Conservation (phyloP, 2,113 vertebrate species). For the Cinclus cinclus region DNA sequence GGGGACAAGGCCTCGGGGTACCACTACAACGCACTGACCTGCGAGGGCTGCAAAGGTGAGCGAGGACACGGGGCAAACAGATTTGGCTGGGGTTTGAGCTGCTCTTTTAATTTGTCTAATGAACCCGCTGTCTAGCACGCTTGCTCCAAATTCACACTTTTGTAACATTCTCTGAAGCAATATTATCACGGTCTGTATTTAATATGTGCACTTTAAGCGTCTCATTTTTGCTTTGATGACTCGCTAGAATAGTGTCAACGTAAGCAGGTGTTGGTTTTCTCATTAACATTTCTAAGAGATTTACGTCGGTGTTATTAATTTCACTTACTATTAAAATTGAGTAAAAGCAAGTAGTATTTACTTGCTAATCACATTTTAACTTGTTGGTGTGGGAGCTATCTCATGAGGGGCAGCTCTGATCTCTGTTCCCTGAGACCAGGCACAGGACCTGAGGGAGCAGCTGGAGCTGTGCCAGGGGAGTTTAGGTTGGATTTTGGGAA, state of each 20-base stretch:
- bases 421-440: background rate
- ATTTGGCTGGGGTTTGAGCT: background rate
- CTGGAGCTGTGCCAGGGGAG: background rate
- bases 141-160: background rate
- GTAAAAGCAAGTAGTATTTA: background rate
- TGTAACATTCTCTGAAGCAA: background rate
- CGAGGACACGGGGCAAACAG: background rate
- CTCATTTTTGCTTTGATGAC: background rate
- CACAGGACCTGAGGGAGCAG: background rate
- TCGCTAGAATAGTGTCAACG: background rate
- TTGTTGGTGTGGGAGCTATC: background rate
- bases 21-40: slow-evolving; percentile 94
- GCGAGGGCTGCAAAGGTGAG: slow-evolving; percentile 94
- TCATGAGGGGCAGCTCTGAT: background rate
- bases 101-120: background rate
- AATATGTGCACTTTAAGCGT: background rate
- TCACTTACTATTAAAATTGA: background rate
- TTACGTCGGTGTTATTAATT: background rate
- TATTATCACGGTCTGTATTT: background rate
- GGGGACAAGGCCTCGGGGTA: slow-evolving; percentile 94
- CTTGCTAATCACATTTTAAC: background rate
- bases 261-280: background rate
- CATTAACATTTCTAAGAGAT: background rate
- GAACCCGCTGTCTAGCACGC: rapidly evolving
- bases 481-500: rapidly evolving